Conservation (phyloP, 53 echinoderm and acorn worm genomes). For the Temnopleurus reevesii region DNA sequence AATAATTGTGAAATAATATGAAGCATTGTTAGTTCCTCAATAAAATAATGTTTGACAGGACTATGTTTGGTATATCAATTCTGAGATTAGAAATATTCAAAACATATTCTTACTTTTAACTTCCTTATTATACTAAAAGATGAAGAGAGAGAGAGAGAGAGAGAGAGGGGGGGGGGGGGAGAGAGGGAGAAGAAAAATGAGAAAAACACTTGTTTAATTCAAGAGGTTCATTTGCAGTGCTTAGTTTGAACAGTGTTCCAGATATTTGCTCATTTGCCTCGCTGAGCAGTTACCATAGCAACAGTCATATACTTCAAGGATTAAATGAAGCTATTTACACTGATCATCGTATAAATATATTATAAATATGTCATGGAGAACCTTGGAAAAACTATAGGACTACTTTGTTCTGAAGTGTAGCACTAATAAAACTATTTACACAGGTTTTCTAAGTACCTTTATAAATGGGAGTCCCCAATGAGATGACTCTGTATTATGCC, state of each 20-base stretch:
- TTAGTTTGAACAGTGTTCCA: slow-evolving; percentile 21
- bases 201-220: neutral
- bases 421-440: neutral
- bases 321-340: slow-evolving; percentile 13
- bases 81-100: too few relatives aligned
- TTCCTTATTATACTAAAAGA: too few relatives aligned
- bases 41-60: too few relatives aligned
- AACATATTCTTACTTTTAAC: too few relatives aligned
- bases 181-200: too few relatives aligned
- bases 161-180: neutral
- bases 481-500: too few relatives aligned
- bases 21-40: too few relatives aligned
- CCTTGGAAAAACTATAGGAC: neutral
- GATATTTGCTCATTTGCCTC: slow-evolving; percentile 26
- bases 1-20: too few relatives aligned
- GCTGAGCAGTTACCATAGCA: slow-evolving; percentile 20
- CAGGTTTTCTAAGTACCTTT: neutral
- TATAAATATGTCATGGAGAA: slow-evolving; percentile 7
- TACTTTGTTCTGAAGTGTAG: neutral
- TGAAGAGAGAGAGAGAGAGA: neutral
- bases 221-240: slow-evolving; percentile 11
- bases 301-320: slow-evolving; percentile 22
- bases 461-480: neutral
- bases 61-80: too few relatives aligned
- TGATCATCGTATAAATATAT: neutral